Evolutionary conservation across 2,797 vertebrate genomes (phyloP).

Genomic region (Carcharodon carcharias): DNA sequence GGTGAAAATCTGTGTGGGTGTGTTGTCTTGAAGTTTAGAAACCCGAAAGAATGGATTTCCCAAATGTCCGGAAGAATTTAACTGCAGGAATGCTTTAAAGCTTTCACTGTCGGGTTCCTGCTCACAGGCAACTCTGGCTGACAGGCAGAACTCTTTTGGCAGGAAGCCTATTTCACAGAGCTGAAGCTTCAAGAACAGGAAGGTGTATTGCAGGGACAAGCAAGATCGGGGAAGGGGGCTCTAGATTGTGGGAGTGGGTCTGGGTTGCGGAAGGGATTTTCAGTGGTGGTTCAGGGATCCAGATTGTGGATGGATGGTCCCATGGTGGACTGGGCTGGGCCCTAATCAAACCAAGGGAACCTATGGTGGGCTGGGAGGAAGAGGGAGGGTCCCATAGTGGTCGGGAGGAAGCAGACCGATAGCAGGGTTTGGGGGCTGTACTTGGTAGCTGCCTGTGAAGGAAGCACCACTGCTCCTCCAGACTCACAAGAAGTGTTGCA

Average conservation of each 20-base stretch:
- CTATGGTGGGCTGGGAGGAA: not conserved
- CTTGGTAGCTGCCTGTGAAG: not conserved
- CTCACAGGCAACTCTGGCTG: not conserved
- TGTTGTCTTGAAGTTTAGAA: not conserved
- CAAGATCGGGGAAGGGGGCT: not conserved
- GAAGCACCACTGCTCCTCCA: not conserved
- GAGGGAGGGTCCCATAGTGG: not conserved
- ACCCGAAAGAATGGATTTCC: not conserved
- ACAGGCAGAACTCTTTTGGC: not conserved
- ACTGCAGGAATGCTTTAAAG: too few species aligned
- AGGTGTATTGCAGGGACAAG: not conserved
- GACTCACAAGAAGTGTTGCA: not conserved
- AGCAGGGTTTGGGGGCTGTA: not conserved
- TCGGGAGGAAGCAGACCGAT: not conserved
- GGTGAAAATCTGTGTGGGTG: not conserved
- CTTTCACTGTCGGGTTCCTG: too few species aligned
- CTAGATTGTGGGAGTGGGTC: not conserved
- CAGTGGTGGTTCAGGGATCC: not conserved
- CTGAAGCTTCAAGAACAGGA: not conserved
- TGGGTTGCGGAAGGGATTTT: not conserved
- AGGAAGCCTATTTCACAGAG: not conserved
- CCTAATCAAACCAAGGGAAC: not conserved
- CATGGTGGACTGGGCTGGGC: not conserved
- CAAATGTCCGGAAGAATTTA: too few species aligned
- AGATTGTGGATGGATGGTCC: not conserved